Conservation (phyloP, 1,140 invertebrate species). For the Trissolcus basalis region DNA sequence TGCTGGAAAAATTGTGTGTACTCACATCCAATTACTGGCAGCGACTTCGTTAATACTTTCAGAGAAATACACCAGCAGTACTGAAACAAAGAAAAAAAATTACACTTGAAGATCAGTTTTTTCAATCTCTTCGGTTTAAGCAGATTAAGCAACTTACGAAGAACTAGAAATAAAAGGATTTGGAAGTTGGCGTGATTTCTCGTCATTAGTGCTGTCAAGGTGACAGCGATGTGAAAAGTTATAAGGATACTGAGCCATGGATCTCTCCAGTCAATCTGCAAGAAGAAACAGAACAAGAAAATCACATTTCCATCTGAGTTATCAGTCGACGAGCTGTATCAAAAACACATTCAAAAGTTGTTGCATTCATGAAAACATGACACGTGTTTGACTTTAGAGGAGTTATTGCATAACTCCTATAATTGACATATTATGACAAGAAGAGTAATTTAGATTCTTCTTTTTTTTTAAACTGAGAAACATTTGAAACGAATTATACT, state of each 20-base stretch:
- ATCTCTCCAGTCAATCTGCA: slow-evolving; percentile 91
- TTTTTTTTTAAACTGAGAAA: background rate
- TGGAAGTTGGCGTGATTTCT: slow-evolving; percentile 91
- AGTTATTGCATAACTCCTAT: slow-evolving; percentile 7
- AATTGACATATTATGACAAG: slow-evolving; percentile 15
- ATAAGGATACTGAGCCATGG: slow-evolving; percentile 88
- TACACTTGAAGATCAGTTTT: background rate
- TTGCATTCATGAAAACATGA: slow-evolving; percentile 9
- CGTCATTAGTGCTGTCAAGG: slow-evolving; percentile 86
- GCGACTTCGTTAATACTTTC: slow-evolving; percentile 92
- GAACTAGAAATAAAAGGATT: slow-evolving; percentile 86
- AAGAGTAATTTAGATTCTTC: slow-evolving; percentile 3
- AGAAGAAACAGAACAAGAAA: background rate
- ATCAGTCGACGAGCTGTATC: too few species aligned
- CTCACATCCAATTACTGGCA: slow-evolving; percentile 86
- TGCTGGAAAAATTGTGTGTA: too few species aligned
- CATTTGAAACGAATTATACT: background rate
- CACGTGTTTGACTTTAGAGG: slow-evolving; percentile 4
- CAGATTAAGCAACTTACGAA: slow-evolving; percentile 80
- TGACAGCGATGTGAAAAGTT: slow-evolving; percentile 85
- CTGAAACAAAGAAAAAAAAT: slow-evolving; percentile 78
- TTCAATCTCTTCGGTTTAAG: background rate
- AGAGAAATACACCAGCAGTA: slow-evolving; percentile 90
- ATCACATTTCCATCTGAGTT: too few species aligned
- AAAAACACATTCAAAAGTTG: background rate